These are phyloP conservation scores for Pachydiplax longipennis DNA, from an alignment of 2,888 invertebrate genomes.

Conservation along the genomic window DNA sequence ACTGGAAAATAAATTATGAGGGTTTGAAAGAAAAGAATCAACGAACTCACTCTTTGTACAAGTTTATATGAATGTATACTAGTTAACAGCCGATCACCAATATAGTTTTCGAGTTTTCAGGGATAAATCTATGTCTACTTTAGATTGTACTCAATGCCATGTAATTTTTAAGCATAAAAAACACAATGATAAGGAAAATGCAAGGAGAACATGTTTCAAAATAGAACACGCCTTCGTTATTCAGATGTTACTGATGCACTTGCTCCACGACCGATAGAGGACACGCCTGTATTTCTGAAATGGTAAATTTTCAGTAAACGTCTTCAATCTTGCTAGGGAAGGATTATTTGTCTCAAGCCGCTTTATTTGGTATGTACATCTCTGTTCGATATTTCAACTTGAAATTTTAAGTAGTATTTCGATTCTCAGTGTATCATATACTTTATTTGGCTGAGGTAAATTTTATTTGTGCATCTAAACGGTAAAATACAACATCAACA, in stretches of 20 bases:
- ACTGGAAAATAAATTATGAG: not conserved
- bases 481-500: not conserved
- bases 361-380: conserved; percentile 4
- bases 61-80: too few relatives aligned
- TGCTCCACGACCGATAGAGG: conserved; percentile 22
- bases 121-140: too few relatives aligned
- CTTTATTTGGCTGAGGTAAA: not conserved
- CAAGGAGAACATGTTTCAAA: too few relatives aligned
- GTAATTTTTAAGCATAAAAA: too few relatives aligned
- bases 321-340: not conserved
- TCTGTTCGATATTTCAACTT: not conserved
- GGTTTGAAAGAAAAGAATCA: not conserved
- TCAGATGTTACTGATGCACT: not conserved
- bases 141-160: too few relatives aligned
- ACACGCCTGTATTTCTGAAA: conserved; percentile 5
- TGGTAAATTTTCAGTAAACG: not conserved
- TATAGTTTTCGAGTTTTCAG: too few relatives aligned
- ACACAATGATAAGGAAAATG: too few relatives aligned
- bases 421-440: not conserved
- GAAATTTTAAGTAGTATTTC: not conserved
- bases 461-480: not conserved
- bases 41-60: too few relatives aligned
- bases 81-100: too few relatives aligned
- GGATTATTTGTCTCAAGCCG: not conserved
- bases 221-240: too few relatives aligned